Evolutionary conservation across 2,888 invertebrate species (phyloP).

Genomic region (Hydriomena furcata): DNA sequence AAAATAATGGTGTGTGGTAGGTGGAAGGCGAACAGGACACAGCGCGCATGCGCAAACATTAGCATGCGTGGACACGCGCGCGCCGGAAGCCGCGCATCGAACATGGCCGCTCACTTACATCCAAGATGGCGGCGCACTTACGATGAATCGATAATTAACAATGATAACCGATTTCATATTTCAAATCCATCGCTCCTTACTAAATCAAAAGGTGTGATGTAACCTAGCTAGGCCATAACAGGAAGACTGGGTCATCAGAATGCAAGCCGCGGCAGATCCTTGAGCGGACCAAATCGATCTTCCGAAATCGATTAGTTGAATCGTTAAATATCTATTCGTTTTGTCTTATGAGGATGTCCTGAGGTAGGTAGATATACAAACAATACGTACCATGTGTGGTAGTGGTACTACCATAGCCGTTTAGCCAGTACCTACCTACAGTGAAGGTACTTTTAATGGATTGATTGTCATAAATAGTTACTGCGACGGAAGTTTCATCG

Average conservation of each 20-base stretch:
- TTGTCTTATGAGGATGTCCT: slow-evolving; percentile 63
- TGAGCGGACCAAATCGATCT: slow-evolving; percentile 60
- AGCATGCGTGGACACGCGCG: slow-evolving; percentile 76
- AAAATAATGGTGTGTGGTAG: slow-evolving; percentile 6
- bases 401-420: no score
- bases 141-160: slow-evolving; percentile 79
- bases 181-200: slow-evolving; percentile 67
- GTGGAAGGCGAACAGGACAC: slow-evolving; percentile 52
- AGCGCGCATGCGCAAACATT: slow-evolving; percentile 67
- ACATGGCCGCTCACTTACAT: slow-evolving; percentile 72
- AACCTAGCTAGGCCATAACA: slow-evolving; percentile 63
- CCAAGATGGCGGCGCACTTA: slow-evolving; percentile 76
- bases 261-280: slow-evolving; percentile 61
- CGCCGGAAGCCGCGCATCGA: slow-evolving; percentile 78
- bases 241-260: slow-evolving; percentile 57
- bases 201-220: slow-evolving; percentile 68
- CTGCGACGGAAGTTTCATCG: no score
- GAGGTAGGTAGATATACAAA: slow-evolving; percentile 57
- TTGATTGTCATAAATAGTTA: no score
- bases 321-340: slow-evolving; percentile 55
- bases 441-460: no score
- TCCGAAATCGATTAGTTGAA: slow-evolving; percentile 53
- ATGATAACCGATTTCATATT: slow-evolving; percentile 79
- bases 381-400: background rate
- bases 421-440: slow-evolving; percentile 2